A percentile compares a stretch with the other conserved stretches of the same genome.
phyloP scores from a whole-genome alignment of 2,888 invertebrate species.

The Disparrhopalites patrizii region DNA sequence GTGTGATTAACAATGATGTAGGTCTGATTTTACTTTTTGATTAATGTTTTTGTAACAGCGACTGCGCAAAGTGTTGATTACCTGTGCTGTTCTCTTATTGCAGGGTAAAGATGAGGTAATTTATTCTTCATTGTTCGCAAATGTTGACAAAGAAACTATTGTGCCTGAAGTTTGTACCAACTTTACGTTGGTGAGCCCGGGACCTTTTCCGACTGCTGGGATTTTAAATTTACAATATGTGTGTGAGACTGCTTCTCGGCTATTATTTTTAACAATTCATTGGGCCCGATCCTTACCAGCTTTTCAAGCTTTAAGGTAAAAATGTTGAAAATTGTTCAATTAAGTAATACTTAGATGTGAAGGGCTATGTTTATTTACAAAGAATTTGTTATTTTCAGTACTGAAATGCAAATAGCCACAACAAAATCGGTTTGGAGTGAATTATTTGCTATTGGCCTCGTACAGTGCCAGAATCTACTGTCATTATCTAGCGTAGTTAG shows the following conservation, averaged over 20 bases:
- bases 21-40: slow-evolving; percentile 2
- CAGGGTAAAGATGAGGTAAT: slow-evolving; percentile 44
- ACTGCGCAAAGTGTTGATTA: too few species aligned
- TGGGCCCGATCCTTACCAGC: slow-evolving; percentile 83
- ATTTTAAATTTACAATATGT: slow-evolving; percentile 83
- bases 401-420: slow-evolving; percentile 41
- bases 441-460: slow-evolving; percentile 44
- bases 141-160: slow-evolving; percentile 52
- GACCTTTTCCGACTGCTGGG: slow-evolving; percentile 72
- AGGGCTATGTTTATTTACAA: background rate
- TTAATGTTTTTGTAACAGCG: background rate
- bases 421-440: slow-evolving; percentile 44
- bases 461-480: slow-evolving; percentile 44
- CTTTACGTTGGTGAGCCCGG: slow-evolving; percentile 71
- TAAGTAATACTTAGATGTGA: background rate
- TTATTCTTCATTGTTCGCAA: slow-evolving; percentile 45
- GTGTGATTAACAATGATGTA: slow-evolving; percentile 52
- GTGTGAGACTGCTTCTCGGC: slow-evolving; percentile 89
- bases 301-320: slow-evolving; percentile 71
- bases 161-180: slow-evolving; percentile 65
- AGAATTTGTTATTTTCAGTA: slow-evolving; percentile 25
- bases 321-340: background rate
- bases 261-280: slow-evolving; percentile 83
- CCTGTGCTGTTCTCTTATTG: slow-evolving; percentile 6
- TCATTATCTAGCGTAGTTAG: slow-evolving; percentile 42